Evolutionary conservation across 2,888 invertebrate genomes (phyloP), one percentile per base, ranked within the genome.

Genomic region (Parnassius apollo): DNA sequence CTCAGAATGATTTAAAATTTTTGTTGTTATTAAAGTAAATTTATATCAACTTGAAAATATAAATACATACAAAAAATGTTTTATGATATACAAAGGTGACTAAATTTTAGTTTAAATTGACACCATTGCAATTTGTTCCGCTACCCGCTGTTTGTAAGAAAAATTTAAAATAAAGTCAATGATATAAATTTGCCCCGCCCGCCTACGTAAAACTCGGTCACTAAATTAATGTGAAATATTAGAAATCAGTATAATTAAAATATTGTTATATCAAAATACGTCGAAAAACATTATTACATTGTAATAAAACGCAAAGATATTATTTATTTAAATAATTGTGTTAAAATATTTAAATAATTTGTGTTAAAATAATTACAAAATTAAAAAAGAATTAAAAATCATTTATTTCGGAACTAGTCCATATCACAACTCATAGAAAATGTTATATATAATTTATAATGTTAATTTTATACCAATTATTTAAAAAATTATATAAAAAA

Each of bases 201-300:
- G 52, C 48, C 64, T 46, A 64, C 59, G 45, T 59, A 64, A 12
- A 56, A 4, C 45, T 8, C 46, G 12, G 51, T 48, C 56, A 25
- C 63, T 57, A 51, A 59, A 52, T 48, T 44, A 56, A 22, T 11
- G 56, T 51, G 63, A 56, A 12, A 75, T 74, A 25, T 73, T 75
- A 11, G 10, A 10, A 35, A 10, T n/a, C 13, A 42, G 42, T 25
- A 10, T 18, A 80, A 77, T 74, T 75, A 42, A 44, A 44, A 25
- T 25, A 25, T 25, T 25, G 7, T 25, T 25, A 25, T 25, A 4
- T 25, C 7, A 25, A 7, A 25, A 25, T 4, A 25, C 4, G 7
- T 7, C 3, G 7, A 25, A 25, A 25, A 25, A 25, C 25, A 25
- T 2, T 7, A 25, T 25, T 25, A 7, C 25, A 4, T 25, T 25